Base-by-base conservation (phyloP, 1,140 invertebrate genomes). In the Anastrepha ludens region DNA sequence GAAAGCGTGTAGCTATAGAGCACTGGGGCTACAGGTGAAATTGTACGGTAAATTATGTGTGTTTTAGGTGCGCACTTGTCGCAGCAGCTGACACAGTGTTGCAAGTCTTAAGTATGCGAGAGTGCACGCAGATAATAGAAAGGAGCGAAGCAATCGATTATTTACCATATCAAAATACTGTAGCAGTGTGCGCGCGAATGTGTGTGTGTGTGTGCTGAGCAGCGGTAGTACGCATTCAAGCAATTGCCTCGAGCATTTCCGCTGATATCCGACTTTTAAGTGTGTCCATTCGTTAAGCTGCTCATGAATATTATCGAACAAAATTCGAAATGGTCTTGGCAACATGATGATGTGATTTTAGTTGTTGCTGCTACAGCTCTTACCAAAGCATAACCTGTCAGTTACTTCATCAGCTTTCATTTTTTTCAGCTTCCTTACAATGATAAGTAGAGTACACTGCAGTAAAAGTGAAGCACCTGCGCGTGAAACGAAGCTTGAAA, bases 231-330 rank as follows among this genome's bases (percentile, higher is more conserved):
- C 9, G 29, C 11, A 70, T 8, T 47, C 9, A 70, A 70, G 39
- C 13, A 15, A 70, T 70, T 44, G 41, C 29, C 67, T 70, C 1
- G 11, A 70, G 39, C 67, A 70, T 6, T 70, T 44, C 67, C 67
- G 67, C 11, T 44, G 13, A 15, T 70, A 39, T 6, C 41, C 17
- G 3, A 29, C 67, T 47, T 70, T 44, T 4, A 29, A 20, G 11
- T 55, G 50, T 11, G 67, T 47, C 41, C 65, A 70, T 41, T 70
- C 65, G 20, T 41, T 41, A 7, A 67, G 29, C 65, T 70, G 41
- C 67, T 74, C 67, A n/a, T 74, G 67, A 74, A 74, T 74, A 74
- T 44, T 74, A n/a, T 47, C 67, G 39, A 44, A 44, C 2, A 11
- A 3, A 47, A 74, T 13, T 39, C 41, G 15, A 13, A 5, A 44